phyloP scores from a whole-genome alignment of 92 coral and sea anemone genomes.

The Anthopleura xanthogrammica region DNA sequence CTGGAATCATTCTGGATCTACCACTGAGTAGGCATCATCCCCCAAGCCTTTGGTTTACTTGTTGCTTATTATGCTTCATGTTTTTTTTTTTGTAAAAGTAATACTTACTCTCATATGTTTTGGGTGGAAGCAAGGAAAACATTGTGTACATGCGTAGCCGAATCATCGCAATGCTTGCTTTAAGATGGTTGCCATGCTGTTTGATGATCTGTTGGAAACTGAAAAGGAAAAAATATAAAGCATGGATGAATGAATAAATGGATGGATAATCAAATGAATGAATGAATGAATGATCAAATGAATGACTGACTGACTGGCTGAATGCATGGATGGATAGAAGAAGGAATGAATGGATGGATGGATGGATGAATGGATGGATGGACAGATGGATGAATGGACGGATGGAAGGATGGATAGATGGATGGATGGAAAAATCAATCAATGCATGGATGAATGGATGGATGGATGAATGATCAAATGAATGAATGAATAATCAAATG shows the following conservation, averaged over 20 bases:
- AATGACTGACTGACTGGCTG: neutral
- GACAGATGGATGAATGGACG: neutral
- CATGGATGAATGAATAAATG: neutral
- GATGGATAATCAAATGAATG: neutral
- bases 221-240: neutral
- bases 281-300: neutral
- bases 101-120: constrained; percentile 79
- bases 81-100: too few relatives aligned
- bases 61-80: too few relatives aligned
- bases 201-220: constrained; percentile 90
- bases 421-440: too few relatives aligned
- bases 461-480: too few relatives aligned
- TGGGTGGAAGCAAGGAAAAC: constrained; percentile 79
- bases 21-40: too few relatives aligned
- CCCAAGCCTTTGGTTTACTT: too few relatives aligned
- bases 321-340: neutral
- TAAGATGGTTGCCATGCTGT: constrained; percentile 95
- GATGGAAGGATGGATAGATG: too few relatives aligned
- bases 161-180: constrained; percentile 96
- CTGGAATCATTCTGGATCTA: too few relatives aligned
- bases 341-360: neutral
- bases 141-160: constrained; percentile 78
- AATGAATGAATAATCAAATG: too few relatives aligned
- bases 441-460: too few relatives aligned
- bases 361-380: too few relatives aligned